Evolutionary conservation across 2,888 invertebrate genomes (phyloP), one percentile per base, ranked within the genome.

Genomic region (Synanthedon vespiformis): DNA sequence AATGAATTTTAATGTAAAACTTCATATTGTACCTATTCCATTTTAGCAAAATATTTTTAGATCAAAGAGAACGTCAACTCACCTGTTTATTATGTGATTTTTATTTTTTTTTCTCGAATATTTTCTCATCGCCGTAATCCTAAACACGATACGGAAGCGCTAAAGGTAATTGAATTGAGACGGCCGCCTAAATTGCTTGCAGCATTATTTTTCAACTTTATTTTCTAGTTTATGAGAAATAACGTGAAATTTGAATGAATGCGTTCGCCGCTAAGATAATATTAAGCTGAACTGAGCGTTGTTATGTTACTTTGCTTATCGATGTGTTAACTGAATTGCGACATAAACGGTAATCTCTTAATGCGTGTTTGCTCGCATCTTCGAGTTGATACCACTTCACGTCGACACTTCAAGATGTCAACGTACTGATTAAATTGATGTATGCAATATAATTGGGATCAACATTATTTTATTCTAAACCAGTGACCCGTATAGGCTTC

Each of bases 81-180:
- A 80, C 80, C 78, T 79, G 64, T 72, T 63, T 69, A 72, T 75
- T 56, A 69, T 70, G 65, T 60, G 67, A 57, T 65, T 67, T 57
- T 60, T 68, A 57, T 65, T 56, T 67, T 72, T 80, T 68, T 72
- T 75, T 61, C 69, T 74, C 57, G 60, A 72, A 69, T 64, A 70
- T 72, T 72, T 80, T 79, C 71, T 78, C 80, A 82, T 83, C 68
- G 74, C 77, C 73, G 62, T 74, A 72, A 74, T 70, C 69, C 69
- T 64, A 60, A 64, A 61, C 63, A 65, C 64, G 67, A 62, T 67
- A 70, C 68, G 63, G 64, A 59, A 62, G 61, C 64, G 63, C 67
- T 60, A 62, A 60, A 61, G 60, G 64, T 72, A 71, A 73, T 73
- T 73, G 68, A 71, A 74, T 74, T 71, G 70, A 66, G 72, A 64